These are phyloP conservation scores for Channa argus DNA, from an alignment of 2,113 vertebrate genomes.

Conservation along the genomic window DNA sequence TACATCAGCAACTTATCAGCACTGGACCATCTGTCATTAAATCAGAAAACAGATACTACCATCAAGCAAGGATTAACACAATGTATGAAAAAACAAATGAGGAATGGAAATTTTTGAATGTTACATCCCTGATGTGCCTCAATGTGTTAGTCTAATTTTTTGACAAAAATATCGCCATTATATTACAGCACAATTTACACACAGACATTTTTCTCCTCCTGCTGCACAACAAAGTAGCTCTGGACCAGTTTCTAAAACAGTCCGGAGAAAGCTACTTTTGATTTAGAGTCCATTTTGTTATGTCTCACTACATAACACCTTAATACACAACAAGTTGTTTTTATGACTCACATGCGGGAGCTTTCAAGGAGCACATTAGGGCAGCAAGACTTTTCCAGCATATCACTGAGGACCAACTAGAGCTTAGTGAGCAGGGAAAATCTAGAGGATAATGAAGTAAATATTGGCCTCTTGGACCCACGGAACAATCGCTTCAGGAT, in stretches of 20 bases:
- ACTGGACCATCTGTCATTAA: constrained; percentile 22
- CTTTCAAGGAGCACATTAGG: constrained; percentile 52
- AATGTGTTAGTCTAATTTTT: constrained; percentile 9
- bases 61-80: no score
- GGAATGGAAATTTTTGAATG: no score
- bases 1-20: constrained; percentile 22
- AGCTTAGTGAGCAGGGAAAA: constrained; percentile 2
- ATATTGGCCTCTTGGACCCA: constrained; percentile 38
- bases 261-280: constrained; percentile 50
- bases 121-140: neutral
- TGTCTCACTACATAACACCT: constrained; percentile 44
- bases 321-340: constrained; percentile 44
- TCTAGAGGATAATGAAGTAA: constrained; percentile 36
- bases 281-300: constrained; percentile 53
- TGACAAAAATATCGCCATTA: no score
- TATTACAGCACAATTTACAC: neutral
- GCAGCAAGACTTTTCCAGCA: constrained; percentile 21
- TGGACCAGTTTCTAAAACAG: neutral
- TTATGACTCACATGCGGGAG: constrained; percentile 41
- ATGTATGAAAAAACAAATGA: no score
- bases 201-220: neutral
- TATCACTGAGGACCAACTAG: constrained; percentile 38
- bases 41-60: constrained; percentile 31
- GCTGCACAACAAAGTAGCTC: constrained; percentile 27
- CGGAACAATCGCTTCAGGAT: constrained; percentile 12